Evolutionary conservation across 1,140 invertebrate genomes (phyloP).

Genomic region (Augochlora pura): DNA sequence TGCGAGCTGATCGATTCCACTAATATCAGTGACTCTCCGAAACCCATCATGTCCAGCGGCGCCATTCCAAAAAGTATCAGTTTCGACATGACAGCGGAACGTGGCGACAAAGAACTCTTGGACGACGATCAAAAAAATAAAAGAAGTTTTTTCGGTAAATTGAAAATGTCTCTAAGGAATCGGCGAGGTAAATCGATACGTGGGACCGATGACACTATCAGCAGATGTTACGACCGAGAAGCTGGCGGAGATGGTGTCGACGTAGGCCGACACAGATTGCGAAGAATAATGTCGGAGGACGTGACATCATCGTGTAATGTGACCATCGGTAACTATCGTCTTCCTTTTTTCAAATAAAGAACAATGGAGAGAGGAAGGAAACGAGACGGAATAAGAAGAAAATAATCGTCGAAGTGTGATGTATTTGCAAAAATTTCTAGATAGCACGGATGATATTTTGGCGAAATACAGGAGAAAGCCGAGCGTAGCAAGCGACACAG

Average conservation of each 20-base stretch:
- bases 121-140: conserved; percentile 84
- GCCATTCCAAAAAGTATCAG: conserved; percentile 95
- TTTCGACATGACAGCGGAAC: conserved; percentile 94
- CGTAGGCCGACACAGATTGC: conserved; percentile 74
- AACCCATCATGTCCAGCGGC: conserved; percentile 85
- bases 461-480: conserved; percentile 95
- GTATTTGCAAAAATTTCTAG: conserved; percentile 74
- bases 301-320: conserved; percentile 66
- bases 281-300: conserved; percentile 81
- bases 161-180: conserved; percentile 86
- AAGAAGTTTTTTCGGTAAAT: conserved; percentile 85
- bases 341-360: neutral
- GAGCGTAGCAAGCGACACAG: conserved; percentile 82
- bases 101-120: conserved; percentile 84
- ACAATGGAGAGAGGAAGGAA: neutral
- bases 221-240: conserved; percentile 76
- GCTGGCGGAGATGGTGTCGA: conserved; percentile 73
- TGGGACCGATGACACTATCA: conserved; percentile 76
- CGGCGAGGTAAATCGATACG: conserved; percentile 81
- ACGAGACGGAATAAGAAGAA: neutral
- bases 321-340: conserved; percentile 66
- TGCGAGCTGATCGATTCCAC: conserved; percentile 60
- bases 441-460: conserved; percentile 95
- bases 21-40: conserved; percentile 66
- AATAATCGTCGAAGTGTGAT: neutral